Evolutionary conservation across 2,113 vertebrate species (phyloP).

Genomic region (Tringa solitaria): DNA sequence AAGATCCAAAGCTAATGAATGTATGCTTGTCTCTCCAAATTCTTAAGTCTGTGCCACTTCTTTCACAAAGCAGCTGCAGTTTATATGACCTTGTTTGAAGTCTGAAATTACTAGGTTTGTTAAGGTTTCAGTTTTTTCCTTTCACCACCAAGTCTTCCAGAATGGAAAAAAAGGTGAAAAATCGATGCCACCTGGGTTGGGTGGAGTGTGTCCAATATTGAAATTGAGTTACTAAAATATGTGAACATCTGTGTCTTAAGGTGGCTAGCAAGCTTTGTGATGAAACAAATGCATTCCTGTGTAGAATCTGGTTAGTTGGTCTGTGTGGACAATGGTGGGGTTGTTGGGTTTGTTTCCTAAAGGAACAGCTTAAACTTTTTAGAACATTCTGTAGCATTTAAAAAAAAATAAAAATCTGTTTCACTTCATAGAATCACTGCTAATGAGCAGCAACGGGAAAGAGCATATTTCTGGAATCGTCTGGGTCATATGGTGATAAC

Average conservation of each 20-base stretch:
- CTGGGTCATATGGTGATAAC: neutral
- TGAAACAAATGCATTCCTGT: neutral
- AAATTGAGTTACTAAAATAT: neutral
- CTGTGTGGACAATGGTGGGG: accelerated
- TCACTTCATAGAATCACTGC: neutral
- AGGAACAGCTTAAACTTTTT: neutral
- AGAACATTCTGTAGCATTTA: neutral
- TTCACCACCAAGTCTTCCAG: neutral
- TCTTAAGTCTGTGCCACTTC: neutral
- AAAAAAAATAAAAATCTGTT: neutral
- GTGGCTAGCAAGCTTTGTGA: neutral
- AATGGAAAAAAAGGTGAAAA: neutral
- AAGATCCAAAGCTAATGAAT: neutral
- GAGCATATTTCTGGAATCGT: neutral
- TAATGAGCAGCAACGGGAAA: neutral
- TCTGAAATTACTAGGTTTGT: neutral
- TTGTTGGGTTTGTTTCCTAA: neutral
- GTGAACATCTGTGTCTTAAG: neutral
- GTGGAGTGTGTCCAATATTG: neutral
- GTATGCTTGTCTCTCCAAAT: neutral
- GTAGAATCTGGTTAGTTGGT: neutral
- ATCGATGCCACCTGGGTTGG: neutral
- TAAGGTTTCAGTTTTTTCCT: neutral
- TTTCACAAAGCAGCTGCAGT: neutral
- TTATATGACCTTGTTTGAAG: neutral